Evolutionary conservation across 1,140 invertebrate species (phyloP), one percentile per base, ranked within the genome.

Genomic region (Cotesia chilonis): DNA sequence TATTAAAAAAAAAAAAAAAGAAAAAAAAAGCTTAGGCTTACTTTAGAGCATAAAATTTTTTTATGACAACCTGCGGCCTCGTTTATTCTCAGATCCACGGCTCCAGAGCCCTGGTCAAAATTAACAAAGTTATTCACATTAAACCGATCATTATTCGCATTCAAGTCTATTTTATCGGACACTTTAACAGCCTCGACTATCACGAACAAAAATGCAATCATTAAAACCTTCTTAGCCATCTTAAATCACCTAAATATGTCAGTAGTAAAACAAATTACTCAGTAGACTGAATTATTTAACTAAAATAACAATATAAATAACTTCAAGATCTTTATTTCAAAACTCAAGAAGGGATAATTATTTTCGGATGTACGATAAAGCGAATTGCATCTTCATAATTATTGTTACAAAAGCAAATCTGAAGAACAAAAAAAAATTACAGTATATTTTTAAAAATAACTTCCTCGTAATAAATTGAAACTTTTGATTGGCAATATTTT

Each of bases 261-360:
- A 38, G 10, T n/a, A 17, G 28, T 54, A 28, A 7, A 12, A 35
- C 20, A 10, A 68, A 59, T 60, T 37, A 17, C n/a, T 28, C 12
- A 17, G 36, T 41, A 74, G 4, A 74, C 72, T 69, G 61, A 64
- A n/a, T 41, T 63, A 60, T 55, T 10, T 0, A 47, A 36, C 63
- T 20, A 60, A 55, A 61, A 68, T 54, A 36, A 20, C 4, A 69
- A 54, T 20, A 37, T 20, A 63, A 5, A 51, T 51, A 65, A 14
- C n/a, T 66, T 9, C n/a, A 38, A 55, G 51, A 55, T 66, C n/a
- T 12, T 14, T 36, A 4, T 54, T 51, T 17, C 65, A 54, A 38
- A 28, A 28, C 28, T 28, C 28, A 28, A 70, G 72, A 71, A 73
- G 80, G 78, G 73, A 76, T 75, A 77, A 79, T 79, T 66, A 74